Conservation (phyloP, 2,113 vertebrate species). For the Delphinus delphis region DNA sequence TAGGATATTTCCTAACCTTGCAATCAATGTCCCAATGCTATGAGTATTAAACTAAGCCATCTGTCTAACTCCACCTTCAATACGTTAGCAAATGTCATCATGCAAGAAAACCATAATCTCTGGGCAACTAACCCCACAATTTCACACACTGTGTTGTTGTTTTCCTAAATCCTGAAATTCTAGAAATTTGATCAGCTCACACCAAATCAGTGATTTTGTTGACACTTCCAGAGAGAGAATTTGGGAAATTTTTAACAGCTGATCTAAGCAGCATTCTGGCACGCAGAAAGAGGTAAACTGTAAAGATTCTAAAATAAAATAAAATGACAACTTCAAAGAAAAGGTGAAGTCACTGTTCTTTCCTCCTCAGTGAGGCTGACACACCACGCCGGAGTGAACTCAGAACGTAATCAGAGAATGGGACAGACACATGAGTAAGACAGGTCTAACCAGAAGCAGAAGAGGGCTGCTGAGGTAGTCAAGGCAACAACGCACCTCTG, state of each 20-base stretch:
- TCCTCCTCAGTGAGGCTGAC: background rate
- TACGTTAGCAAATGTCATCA: background rate
- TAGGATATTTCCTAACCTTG: background rate
- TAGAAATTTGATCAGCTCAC: conserved; percentile 52
- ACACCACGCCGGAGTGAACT: background rate
- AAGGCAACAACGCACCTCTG: background rate
- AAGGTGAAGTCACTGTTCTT: background rate
- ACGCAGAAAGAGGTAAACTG: background rate
- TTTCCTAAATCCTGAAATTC: conserved; percentile 1
- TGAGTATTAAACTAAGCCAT: background rate
- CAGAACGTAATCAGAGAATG: background rate
- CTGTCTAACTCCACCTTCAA: background rate
- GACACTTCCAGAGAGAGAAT: background rate
- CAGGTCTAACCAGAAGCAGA: background rate
- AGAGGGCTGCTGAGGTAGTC: background rate
- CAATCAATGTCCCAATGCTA: background rate
- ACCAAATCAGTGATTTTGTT: background rate
- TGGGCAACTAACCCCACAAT: background rate
- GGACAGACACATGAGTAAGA: background rate
- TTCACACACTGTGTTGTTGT: background rate
- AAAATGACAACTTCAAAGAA: too few relatives aligned
- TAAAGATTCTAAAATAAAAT: background rate
- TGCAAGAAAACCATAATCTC: background rate
- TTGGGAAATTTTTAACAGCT: conserved; percentile 16
- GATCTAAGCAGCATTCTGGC: background rate